phyloP scores from a whole-genome alignment of 1,140 invertebrate species.

The Laodelphax striatellus region DNA sequence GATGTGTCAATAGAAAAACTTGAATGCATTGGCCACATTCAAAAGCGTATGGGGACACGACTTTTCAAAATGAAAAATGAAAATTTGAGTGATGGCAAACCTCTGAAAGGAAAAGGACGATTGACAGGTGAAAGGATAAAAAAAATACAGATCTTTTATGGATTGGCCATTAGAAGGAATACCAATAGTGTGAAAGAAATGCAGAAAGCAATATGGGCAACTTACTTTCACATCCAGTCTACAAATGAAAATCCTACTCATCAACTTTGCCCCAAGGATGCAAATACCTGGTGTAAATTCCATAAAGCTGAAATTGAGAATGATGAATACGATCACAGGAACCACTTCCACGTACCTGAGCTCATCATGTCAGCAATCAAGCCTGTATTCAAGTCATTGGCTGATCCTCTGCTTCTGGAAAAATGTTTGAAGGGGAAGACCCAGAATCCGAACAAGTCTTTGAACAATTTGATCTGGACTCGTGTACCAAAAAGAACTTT shows the following conservation, averaged over 20 bases:
- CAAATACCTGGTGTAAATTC: constrained; percentile 9
- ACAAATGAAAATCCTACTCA: constrained; percentile 21
- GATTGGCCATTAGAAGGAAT: constrained; percentile 19
- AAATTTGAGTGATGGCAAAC: not conserved
- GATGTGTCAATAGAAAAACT: not conserved
- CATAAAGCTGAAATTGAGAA: no score
- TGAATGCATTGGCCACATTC: not conserved
- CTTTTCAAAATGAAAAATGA: not conserved
- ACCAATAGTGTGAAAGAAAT: constrained; percentile 14
- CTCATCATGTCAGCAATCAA: constrained; percentile 3
- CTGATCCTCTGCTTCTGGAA: no score
- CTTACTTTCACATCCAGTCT: constrained; percentile 22
- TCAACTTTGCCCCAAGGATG: constrained; percentile 16
- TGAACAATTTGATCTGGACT: constrained; percentile 8
- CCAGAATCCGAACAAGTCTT: constrained; percentile 7
- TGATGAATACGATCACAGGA: no score
- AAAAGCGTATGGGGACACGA: not conserved
- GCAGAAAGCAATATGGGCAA: constrained; percentile 23
- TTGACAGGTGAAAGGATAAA: not conserved
- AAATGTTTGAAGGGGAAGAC: not conserved
- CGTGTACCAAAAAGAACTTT: constrained; percentile 5
- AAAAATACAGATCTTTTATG: not conserved
- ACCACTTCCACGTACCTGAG: constrained; percentile 2
- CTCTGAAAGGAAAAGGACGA: not conserved
- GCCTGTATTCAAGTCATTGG: constrained; percentile 7